Evolutionary conservation across 2,797 vertebrate species (phyloP).

Genomic region (Taenioides sp.): DNA sequence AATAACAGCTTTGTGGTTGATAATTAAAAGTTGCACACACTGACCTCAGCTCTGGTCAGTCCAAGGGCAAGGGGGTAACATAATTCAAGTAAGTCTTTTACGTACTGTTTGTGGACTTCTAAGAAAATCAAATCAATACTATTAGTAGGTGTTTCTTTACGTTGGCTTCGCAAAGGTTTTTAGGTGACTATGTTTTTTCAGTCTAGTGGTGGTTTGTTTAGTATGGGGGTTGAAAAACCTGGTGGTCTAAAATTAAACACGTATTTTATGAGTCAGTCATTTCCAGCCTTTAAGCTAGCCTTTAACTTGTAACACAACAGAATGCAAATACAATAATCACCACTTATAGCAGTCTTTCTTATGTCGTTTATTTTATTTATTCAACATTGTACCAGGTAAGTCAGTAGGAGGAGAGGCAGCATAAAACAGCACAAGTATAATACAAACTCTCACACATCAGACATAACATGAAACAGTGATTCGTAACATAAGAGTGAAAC

Average conservation of each 20-base stretch:
- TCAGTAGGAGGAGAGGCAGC: no score
- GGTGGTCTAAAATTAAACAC: background rate
- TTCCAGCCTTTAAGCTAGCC: no score
- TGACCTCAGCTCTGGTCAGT: background rate
- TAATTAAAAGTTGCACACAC: slow-evolving; percentile 58
- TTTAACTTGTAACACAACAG: background rate
- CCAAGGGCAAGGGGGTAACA: background rate
- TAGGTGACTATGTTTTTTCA: background rate
- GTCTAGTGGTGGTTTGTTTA: background rate
- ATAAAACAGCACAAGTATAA: no score
- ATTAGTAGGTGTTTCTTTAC: background rate
- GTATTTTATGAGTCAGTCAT: no score
- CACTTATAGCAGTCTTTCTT: background rate
- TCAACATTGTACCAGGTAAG: no score
- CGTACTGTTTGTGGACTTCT: background rate
- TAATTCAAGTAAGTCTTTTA: background rate
- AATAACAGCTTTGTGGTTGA: slow-evolving; percentile 56
- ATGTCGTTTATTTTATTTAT: no score
- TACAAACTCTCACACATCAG: no score
- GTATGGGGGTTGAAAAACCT: background rate
- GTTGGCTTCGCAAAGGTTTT: background rate
- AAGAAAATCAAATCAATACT: background rate
- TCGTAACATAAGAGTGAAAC: no score
- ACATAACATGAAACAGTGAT: no score
- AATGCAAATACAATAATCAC: background rate